These are phyloP conservation scores for Luperina testacea DNA, from an alignment of 2,888 invertebrate genomes.

Conservation along the genomic window DNA sequence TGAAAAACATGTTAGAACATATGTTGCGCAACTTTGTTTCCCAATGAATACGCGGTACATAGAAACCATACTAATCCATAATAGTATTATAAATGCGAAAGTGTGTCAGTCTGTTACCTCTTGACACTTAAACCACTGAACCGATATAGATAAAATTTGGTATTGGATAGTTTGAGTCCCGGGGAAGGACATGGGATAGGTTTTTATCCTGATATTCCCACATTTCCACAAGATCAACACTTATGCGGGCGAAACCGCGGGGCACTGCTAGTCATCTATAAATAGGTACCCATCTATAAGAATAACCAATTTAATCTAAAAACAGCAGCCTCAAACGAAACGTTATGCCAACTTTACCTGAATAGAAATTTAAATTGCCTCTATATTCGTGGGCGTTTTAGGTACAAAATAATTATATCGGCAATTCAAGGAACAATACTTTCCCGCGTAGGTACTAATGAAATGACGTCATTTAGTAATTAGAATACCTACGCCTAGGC, in stretches of 20 bases:
- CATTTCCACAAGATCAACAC: too few relatives aligned
- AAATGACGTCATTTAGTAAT: conserved; percentile 15
- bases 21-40: neutral
- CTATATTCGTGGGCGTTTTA: neutral
- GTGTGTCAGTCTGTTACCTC: too few relatives aligned
- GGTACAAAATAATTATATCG: conserved; percentile 1
- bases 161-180: too few relatives aligned
- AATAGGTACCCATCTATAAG: neutral
- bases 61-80: neutral
- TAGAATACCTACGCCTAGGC: neutral
- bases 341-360: neutral
- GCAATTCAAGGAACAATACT: conserved; percentile 11
- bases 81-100: too few relatives aligned
- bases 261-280: neutral
- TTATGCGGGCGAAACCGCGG: too few relatives aligned
- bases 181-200: too few relatives aligned
- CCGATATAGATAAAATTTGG: too few relatives aligned
- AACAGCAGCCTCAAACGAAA: neutral
- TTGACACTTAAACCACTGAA: too few relatives aligned
- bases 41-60: neutral
- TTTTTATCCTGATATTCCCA: too few relatives aligned
- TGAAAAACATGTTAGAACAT: neutral
- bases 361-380: conserved; percentile 5
- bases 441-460: conserved; percentile 4
- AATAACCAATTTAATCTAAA: conserved; percentile 2